These are phyloP conservation scores for Vidua chalybeata DNA, from an alignment of 2,113 vertebrate genomes.

Conservation along the genomic window DNA sequence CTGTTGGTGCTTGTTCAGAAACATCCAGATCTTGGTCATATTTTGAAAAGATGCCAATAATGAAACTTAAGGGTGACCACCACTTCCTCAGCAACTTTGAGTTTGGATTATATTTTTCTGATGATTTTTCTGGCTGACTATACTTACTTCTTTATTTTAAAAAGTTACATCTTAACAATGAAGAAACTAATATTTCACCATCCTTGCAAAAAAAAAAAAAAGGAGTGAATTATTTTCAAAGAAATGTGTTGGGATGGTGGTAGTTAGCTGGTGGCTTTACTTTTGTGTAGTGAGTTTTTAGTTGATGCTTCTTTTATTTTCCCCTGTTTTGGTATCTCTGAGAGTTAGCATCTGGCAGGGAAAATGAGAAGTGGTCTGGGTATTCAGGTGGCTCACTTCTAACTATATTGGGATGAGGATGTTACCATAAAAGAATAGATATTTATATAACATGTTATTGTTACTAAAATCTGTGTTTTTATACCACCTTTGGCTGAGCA, in stretches of 20 bases:
- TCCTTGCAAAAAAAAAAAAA: background rate
- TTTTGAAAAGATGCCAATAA: background rate
- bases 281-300: background rate
- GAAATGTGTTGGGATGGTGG: background rate
- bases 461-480: background rate
- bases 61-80: background rate
- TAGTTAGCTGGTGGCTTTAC: background rate
- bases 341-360: background rate
- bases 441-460: background rate
- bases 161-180: background rate
- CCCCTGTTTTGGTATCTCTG: background rate
- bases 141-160: background rate
- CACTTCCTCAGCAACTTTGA: background rate
- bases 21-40: background rate
- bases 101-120: background rate
- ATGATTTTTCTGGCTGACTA: background rate
- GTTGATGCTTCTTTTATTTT: background rate
- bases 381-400: background rate
- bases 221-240: background rate
- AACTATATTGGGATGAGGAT: no score
- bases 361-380: background rate
- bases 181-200: background rate
- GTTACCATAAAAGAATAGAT: background rate
- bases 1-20: background rate
- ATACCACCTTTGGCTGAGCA: background rate